Percentiles rank a stretch among this genome's conserved stretches.
Conservation (phyloP, 2,797 vertebrate species). For the Aulostomus chinensis region DNA sequence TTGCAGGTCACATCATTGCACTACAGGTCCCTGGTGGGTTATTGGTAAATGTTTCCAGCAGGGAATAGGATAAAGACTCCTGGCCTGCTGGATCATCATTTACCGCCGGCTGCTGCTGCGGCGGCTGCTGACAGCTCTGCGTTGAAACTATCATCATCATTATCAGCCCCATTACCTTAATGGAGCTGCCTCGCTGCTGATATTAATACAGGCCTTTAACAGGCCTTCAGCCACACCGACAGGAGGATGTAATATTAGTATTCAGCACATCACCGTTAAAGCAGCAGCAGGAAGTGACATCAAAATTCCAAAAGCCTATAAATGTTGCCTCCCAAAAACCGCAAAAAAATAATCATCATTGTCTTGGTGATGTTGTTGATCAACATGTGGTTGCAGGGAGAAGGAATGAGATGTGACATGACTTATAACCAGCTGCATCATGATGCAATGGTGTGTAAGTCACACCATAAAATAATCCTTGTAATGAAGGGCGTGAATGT, state of each 20-base stretch:
- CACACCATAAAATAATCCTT: no score
- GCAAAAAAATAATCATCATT: not conserved
- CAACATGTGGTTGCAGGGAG: no score
- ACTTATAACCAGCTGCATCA: no score
- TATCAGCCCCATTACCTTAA: conserved; percentile 82
- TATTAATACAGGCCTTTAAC: conserved; percentile 79
- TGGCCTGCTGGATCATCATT: conserved; percentile 55
- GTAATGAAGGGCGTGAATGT: no score
- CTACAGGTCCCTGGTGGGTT: conserved; percentile 33
- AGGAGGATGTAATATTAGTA: conserved; percentile 41
- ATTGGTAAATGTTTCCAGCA: conserved; percentile 43
- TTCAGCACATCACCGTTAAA: conserved; percentile 50
- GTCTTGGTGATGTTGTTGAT: no score
- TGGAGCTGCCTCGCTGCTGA: conserved; percentile 64
- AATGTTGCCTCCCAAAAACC: no score
- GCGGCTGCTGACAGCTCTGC: conserved; percentile 49
- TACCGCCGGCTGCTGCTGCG: conserved; percentile 34
- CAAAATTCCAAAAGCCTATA: conserved; percentile 12
- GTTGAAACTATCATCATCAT: conserved; percentile 77
- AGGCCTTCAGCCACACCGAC: conserved; percentile 42
- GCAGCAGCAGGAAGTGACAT: conserved; percentile 20
- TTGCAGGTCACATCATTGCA: not conserved
- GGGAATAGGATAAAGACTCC: conserved; percentile 53
- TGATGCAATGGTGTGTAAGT: no score
- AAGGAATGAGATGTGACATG: not conserved